These are phyloP conservation scores for Tokudaia tokunoshimensis DNA, from an alignment of 2,797 vertebrate species.

Conservation along the genomic window DNA sequence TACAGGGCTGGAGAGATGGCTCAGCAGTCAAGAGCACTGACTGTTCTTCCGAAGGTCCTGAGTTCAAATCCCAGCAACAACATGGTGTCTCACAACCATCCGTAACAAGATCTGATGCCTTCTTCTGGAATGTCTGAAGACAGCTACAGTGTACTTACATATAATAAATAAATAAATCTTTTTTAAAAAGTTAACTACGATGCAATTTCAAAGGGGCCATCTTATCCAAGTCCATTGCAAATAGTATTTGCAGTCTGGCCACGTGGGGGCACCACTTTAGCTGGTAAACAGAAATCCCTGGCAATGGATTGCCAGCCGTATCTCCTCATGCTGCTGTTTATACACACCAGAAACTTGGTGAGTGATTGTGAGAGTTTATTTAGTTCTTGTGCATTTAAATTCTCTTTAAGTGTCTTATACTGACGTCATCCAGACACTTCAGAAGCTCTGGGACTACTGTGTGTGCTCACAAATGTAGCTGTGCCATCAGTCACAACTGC, in stretches of 20 bases:
- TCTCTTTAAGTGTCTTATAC: conserved; percentile 26
- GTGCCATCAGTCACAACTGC: background rate
- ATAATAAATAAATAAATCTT: too few species aligned
- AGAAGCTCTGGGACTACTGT: background rate
- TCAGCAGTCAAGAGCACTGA: too few species aligned
- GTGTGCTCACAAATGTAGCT: background rate
- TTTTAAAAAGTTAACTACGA: background rate
- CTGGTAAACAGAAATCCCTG: background rate
- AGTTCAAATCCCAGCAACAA: too few species aligned
- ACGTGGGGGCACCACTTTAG: conserved; percentile 49
- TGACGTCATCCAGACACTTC: background rate
- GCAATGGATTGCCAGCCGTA: accelerated
- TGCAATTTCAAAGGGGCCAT: background rate
- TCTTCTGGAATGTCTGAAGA: too few species aligned
- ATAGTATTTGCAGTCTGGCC: conserved; percentile 47
- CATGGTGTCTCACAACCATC: too few species aligned
- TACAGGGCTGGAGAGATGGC: too few species aligned
- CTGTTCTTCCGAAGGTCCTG: too few species aligned
- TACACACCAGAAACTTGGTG: background rate
- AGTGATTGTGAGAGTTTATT: background rate
- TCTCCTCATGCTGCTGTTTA: background rate
- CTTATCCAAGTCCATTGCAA: background rate
- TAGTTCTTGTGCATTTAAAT: background rate
- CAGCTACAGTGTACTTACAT: too few species aligned
- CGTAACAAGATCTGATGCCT: too few species aligned